These are phyloP conservation scores for Helleia helle DNA, from an alignment of 2,888 invertebrate genomes.

Conservation along the genomic window DNA sequence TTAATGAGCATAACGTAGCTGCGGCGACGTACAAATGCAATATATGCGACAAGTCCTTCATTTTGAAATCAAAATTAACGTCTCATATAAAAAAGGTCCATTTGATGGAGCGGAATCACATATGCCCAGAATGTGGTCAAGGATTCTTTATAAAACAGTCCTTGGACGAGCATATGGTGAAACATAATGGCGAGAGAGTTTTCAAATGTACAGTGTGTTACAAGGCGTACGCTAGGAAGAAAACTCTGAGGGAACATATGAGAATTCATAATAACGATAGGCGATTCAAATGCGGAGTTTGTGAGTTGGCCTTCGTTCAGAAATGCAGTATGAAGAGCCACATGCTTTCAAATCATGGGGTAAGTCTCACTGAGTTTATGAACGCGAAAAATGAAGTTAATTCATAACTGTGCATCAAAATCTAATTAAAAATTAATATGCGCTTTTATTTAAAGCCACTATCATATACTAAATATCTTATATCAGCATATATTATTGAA, in stretches of 20 bases:
- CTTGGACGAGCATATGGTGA: slow-evolving; percentile 57
- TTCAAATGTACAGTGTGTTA: slow-evolving; percentile 49
- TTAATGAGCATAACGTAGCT: slow-evolving; percentile 40
- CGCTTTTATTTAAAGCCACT: too few species aligned
- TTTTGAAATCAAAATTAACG: slow-evolving; percentile 51
- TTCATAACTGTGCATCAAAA: background rate
- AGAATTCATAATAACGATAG: slow-evolving; percentile 61
- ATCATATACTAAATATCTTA: too few species aligned
- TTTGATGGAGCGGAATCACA: slow-evolving; percentile 56
- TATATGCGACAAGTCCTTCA: slow-evolving; percentile 54
- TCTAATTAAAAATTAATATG: too few species aligned
- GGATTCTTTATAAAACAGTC: slow-evolving; percentile 57
- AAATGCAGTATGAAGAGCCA: slow-evolving; percentile 54
- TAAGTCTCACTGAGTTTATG: slow-evolving; percentile 47
- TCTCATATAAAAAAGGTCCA: slow-evolving; percentile 60
- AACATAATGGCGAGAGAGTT: slow-evolving; percentile 53
- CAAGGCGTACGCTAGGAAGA: slow-evolving; percentile 56
- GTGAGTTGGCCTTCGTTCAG: slow-evolving; percentile 50
- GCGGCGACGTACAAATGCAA: slow-evolving; percentile 57
- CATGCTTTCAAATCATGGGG: slow-evolving; percentile 55
- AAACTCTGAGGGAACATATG: slow-evolving; percentile 57
- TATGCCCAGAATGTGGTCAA: slow-evolving; percentile 51
- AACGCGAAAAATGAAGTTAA: slow-evolving; percentile 21
- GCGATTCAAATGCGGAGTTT: slow-evolving; percentile 52
- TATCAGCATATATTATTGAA: too few species aligned